Base-by-base conservation (phyloP, 2,888 invertebrate genomes). In the Dilophus febrilis region DNA sequence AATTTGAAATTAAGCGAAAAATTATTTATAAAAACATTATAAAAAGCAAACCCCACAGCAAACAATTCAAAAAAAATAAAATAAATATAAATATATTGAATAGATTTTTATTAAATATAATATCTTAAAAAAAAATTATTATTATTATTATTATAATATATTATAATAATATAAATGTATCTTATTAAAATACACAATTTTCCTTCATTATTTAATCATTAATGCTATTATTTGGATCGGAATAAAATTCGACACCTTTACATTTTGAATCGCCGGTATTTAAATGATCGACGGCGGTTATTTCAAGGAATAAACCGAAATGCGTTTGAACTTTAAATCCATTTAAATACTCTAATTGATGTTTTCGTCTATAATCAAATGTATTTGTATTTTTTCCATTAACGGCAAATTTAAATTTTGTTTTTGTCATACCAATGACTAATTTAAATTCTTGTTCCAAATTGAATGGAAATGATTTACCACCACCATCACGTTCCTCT, bases 391-490 rank as follows among this genome's bases (percentile, higher is more conserved):
- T 52, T 8, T 52, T 55, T 1, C 62, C 62, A 49, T 62, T 57
- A 4, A 62, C 52, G 2, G 60, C 61, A 3, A 62, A 59, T 1
- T 58, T 43, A 31, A 62, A 58, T 45, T 57, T 54, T 1, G 53
- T 55, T 41, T 59, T 58, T 2, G 61, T 56, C 41, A 62, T 56
- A 8, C 57, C 62, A 28, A 62, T 47, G 1, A 59, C 61, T 32
- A 62, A 46, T 38, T 56, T 59, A 32, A 62, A 62, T 43, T 61
- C 58, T 40, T 62, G 59, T 50, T 61, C 57, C 28, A 61, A 55
- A 2, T 51, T 50, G 37, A 62, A 62, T 12, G 62, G 62, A 44
- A 62, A 62, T 2, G 56, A 56, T 1, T 60, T 58, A 35, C 58
- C 55, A 3, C 59, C 54, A 43, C 62, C 61, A 34, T 57, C 54